Evolutionary conservation across 2,797 vertebrate species (phyloP), one percentile per base, ranked within the genome.

Genomic region (Pangasius macronema): DNA sequence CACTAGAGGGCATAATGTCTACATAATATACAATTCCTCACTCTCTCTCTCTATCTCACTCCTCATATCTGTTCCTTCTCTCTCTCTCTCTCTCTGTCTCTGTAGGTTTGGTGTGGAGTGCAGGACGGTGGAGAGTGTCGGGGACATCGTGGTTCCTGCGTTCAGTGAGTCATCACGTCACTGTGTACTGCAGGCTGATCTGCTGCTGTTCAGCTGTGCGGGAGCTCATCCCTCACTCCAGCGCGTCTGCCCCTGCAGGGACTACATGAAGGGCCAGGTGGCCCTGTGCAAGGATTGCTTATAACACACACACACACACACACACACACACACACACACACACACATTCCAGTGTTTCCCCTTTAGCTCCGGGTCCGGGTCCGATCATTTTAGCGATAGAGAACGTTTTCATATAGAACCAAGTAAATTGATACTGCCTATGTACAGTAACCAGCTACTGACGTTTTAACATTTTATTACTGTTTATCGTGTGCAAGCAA

Each of bases 191-290:
- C 99, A 99, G 94, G 95, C 96, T 0, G 99, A 99, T 95, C 97
- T 99, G 90, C 93, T 99, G 85, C 94, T 99, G 73, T 99, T 99
- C 96, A 99, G 99, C 96, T 99, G 99, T 39, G 98, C 99, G 0
- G 98, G 99, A 0, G 95, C 97, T 84, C 97, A 99, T 93, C 90
- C 94, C 82, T 94, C 94, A 51, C 95, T 98, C 91, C 94, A 90
- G 82, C 96, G 99, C 92, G 86, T 99, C 95, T 99, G 99, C 94
- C 99, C 99, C 85, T 99, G 99, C 94, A 97, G 98, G 88, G 97
- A 99, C 97, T 99, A 99, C 92, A 97, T 98, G 96, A 99, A 99
- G 93, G 99, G 99, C 92, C 99, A 99, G 95, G 99, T 99, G 93
- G 99, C 99, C 0, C 96, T 99, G 90, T 99, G 99, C 92, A 96